phyloP scores from a whole-genome alignment of 2,113 vertebrate genomes.

The Callaeas wilsoni region DNA sequence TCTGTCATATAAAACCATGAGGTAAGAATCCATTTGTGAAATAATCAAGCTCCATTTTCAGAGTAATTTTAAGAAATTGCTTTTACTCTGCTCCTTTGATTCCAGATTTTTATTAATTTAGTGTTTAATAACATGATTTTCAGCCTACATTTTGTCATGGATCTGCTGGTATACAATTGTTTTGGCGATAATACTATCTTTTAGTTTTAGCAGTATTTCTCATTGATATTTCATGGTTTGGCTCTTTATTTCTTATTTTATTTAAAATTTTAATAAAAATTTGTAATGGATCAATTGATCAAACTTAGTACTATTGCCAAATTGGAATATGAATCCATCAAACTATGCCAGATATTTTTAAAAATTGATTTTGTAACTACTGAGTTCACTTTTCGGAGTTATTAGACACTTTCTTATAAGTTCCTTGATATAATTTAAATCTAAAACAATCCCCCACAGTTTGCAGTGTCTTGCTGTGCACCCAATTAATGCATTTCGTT shows the following conservation, averaged over 20 bases:
- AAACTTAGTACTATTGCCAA: background rate
- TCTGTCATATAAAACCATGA: background rate
- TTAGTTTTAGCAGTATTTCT: background rate
- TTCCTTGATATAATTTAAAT: background rate
- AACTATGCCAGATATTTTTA: background rate
- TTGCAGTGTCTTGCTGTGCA: background rate
- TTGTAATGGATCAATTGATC: background rate
- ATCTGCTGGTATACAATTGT: background rate
- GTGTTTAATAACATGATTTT: background rate
- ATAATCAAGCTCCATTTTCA: background rate
- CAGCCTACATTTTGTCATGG: background rate
- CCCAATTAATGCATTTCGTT: background rate
- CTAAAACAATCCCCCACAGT: background rate
- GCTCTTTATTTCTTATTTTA: background rate
- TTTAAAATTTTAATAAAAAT: background rate
- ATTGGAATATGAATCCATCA: background rate
- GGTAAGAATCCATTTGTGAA: background rate
- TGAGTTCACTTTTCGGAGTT: background rate
- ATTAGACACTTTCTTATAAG: background rate
- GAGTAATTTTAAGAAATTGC: background rate
- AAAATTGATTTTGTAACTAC: background rate
- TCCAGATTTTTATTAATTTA: background rate
- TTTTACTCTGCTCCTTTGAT: background rate
- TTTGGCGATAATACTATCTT: background rate
- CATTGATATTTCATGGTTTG: background rate